Evolutionary conservation across 2,113 vertebrate species (phyloP), one percentile per base, ranked within the genome.

Genomic region (Alaudala cheleensis): DNA sequence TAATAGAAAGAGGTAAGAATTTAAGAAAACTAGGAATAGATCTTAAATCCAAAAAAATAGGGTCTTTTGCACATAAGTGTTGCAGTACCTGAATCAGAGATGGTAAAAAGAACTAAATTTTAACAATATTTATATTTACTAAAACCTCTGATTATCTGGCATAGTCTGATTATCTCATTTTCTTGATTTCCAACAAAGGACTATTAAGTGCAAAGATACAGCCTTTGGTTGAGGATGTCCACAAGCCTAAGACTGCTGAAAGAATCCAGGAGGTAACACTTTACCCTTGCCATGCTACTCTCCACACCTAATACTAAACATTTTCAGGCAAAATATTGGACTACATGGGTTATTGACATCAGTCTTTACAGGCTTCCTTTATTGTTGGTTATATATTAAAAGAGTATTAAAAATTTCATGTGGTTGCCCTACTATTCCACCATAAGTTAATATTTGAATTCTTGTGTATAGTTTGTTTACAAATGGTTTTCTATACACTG

Each of bases 401-500:
- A 72, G 66, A 69, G 26, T 23, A 79, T 19, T 50, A 71, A 90
- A 88, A 34, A 54, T 76, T 54, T 47, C 15, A 44, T 23, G 8
- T 50, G 33, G 44, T 81, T 88, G 33, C 56, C 58, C 26, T 24
- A 71, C 17, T 71, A 76, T 93, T 94, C 86, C 81, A 95, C 42
- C 34, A 5, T 60, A 69, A 47, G 44, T 76, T 91, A 76, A 42
- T 88, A 78, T 84, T 69, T 81, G 62, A 81, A 94, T 58, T 90
- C 54, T 88, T 91, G 45, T 37, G 9, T 85, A 94, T 91, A 86
- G 92, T 96, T 93, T 97, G 58, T 85, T 95, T 92, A 90, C 74
- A 90, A 95, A 96, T 81, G 23, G 4, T 71, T 94, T 86, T 96
- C 65, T 42, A 44, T 49, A 58, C 28, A 95, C 37, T 77, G 50